Percentiles rank a stretch among this genome's conserved stretches.
Evolutionary conservation across 2,888 invertebrate genomes (phyloP).

Genomic region (Aethes cnicana): DNA sequence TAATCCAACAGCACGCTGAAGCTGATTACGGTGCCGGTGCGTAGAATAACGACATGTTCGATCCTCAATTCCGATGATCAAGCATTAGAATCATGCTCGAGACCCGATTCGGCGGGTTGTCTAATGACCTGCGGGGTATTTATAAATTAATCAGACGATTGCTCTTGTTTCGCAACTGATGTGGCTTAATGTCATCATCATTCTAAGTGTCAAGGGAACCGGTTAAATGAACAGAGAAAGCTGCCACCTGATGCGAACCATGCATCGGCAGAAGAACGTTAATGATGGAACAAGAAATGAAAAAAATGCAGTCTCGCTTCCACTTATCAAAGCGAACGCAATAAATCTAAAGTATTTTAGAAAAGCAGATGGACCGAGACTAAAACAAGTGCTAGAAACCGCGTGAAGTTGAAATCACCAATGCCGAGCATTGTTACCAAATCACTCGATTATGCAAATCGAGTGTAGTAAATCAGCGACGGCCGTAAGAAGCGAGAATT

Average conservation of each 20-base stretch:
- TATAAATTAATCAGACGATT: slow-evolving; percentile 37
- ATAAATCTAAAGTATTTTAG: slow-evolving; percentile 61
- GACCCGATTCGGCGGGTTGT: slow-evolving; percentile 22
- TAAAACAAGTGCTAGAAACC: slow-evolving; percentile 35
- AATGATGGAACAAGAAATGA: slow-evolving; percentile 35
- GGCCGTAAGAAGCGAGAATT: slow-evolving; percentile 40
- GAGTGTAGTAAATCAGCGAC: slow-evolving; percentile 29
- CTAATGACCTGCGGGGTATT: slow-evolving; percentile 33
- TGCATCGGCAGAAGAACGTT: slow-evolving; percentile 29
- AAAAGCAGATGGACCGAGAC: slow-evolving; percentile 57
- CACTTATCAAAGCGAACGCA: slow-evolving; percentile 40
- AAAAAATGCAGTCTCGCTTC: slow-evolving; percentile 32
- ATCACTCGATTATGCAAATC: slow-evolving; percentile 27
- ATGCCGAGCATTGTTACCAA: slow-evolving; percentile 29
- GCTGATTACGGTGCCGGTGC: neutral
- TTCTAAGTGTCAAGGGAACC: slow-evolving; percentile 46
- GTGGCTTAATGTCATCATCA: slow-evolving; percentile 54
- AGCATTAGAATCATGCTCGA: neutral
- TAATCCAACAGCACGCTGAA: too few species aligned
- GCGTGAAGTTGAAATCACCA: slow-evolving; percentile 17
- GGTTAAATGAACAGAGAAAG: slow-evolving; percentile 52
- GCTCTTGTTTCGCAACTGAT: slow-evolving; percentile 45
- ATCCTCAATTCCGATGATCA: too few species aligned
- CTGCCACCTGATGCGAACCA: slow-evolving; percentile 47
- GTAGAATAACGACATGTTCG: slow-evolving; percentile 32